phyloP scores from a whole-genome alignment of 2,888 invertebrate genomes.

The Drosophila limbata region DNA sequence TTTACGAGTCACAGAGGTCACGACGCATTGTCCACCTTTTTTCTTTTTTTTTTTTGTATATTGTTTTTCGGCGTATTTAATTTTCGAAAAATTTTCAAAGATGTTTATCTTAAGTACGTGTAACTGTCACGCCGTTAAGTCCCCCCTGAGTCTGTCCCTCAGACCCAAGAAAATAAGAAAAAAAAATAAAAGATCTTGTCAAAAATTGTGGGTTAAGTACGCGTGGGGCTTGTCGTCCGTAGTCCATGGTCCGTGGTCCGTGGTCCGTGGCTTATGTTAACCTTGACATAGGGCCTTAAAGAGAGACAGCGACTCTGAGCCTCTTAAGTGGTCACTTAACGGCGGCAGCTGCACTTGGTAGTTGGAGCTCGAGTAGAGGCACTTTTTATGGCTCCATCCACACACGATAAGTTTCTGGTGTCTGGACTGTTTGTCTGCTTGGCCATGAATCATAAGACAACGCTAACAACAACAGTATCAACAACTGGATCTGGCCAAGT shows the following conservation, averaged over 20 bases:
- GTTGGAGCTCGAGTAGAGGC: conserved; percentile 9
- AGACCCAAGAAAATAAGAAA: conserved; percentile 12
- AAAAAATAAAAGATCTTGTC: conserved; percentile 51
- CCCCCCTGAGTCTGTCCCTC: background rate
- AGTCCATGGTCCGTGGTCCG: conserved; percentile 12
- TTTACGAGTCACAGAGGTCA: conserved; percentile 38
- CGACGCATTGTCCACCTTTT: background rate
- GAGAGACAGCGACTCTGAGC: conserved; percentile 38
- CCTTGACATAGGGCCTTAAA: conserved; percentile 78
- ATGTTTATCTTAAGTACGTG: conserved; percentile 76
- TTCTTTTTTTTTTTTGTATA: conserved; percentile 13
- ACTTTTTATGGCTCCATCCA: conserved; percentile 43
- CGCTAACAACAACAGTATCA: conserved; percentile 20
- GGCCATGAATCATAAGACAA: conserved; percentile 66
- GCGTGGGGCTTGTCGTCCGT: conserved; percentile 73
- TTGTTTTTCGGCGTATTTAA: conserved; percentile 43
- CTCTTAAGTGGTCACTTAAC: conserved; percentile 59
- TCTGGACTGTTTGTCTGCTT: conserved; percentile 47
- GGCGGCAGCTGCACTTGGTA: conserved; percentile 60
- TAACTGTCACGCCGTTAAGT: conserved; percentile 67
- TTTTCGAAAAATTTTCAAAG: conserved; percentile 48
- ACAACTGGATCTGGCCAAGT: conserved; percentile 59
- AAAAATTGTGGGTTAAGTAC: conserved; percentile 76
- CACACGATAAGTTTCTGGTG: conserved; percentile 30
- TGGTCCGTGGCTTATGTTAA: conserved; percentile 32